Evolutionary conservation across 1,140 invertebrate species (phyloP).

Genomic region (Caerostris darwini): DNA sequence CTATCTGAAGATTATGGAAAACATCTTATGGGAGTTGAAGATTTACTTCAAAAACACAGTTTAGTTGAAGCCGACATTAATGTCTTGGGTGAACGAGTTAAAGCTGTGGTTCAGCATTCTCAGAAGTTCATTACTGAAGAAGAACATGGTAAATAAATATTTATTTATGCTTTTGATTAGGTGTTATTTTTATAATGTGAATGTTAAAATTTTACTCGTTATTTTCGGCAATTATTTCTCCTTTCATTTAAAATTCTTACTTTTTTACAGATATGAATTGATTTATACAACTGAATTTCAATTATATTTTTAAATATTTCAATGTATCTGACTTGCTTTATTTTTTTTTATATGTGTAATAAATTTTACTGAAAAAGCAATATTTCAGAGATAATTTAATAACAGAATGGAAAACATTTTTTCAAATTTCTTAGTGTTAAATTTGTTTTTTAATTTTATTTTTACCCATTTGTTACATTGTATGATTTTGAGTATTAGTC

Average conservation of each 20-base stretch:
- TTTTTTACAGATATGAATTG: neutral
- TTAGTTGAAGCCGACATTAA: constrained; percentile 99
- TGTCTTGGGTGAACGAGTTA: constrained; percentile 97
- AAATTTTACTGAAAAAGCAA: too few relatives aligned
- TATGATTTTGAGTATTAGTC: too few relatives aligned
- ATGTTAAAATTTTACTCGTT: neutral
- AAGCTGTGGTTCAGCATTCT: constrained; percentile 96
- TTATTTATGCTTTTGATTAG: neutral
- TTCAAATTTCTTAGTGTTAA: too few relatives aligned
- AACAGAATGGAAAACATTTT: too few relatives aligned
- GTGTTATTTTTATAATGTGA: neutral
- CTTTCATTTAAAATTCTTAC: neutral
- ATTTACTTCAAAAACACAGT: constrained; percentile 98
- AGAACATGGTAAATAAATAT: constrained; percentile 72
- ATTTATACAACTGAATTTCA: too few relatives aligned
- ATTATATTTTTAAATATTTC: too few relatives aligned
- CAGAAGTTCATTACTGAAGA: constrained; percentile 84
- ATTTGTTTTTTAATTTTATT: too few relatives aligned
- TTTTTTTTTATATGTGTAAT: too few relatives aligned
- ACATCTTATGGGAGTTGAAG: constrained; percentile 99
- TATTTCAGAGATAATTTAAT: too few relatives aligned
- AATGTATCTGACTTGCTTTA: too few relatives aligned
- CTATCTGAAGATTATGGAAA: constrained; percentile 99
- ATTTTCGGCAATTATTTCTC: neutral
- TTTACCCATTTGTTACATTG: too few relatives aligned